These are phyloP conservation scores for Bedellia somnulentella DNA, from an alignment of 2,888 invertebrate genomes.

Conservation along the genomic window DNA sequence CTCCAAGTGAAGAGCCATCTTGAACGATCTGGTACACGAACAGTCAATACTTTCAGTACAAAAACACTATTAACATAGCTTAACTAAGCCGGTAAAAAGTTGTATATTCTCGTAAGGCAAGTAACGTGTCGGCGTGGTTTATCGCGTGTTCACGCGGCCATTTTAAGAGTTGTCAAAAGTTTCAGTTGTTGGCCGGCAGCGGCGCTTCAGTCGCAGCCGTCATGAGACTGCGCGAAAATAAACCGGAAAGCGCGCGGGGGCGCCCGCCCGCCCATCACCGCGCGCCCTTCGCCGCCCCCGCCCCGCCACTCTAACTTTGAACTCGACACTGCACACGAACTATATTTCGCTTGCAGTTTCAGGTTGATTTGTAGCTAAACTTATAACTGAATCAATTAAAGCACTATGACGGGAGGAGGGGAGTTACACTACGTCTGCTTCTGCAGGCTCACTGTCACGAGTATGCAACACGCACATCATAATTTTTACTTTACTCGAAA, in stretches of 20 bases:
- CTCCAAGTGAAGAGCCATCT: slow-evolving; percentile 53
- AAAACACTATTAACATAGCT: slow-evolving; percentile 44
- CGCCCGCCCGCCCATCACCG: not conserved
- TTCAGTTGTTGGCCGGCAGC: slow-evolving; percentile 19
- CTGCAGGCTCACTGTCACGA: too few species aligned
- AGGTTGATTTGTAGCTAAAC: slow-evolving; percentile 51
- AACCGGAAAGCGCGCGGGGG: slow-evolving; percentile 12
- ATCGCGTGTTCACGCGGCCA: slow-evolving; percentile 56
- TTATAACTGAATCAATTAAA: slow-evolving; percentile 43
- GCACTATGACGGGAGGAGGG: slow-evolving; percentile 9
- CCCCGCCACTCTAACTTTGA: slow-evolving; percentile 3
- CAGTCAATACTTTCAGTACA: slow-evolving; percentile 20
- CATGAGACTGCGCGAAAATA: slow-evolving; percentile 50
- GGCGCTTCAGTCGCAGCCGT: slow-evolving; percentile 35
- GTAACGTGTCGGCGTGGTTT: slow-evolving; percentile 35
- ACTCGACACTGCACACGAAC: slow-evolving; percentile 9
- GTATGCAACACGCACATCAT: too few species aligned
- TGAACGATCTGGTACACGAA: slow-evolving; percentile 17
- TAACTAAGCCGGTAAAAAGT: slow-evolving; percentile 30
- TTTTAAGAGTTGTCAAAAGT: slow-evolving; percentile 49
- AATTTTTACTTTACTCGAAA: too few species aligned
- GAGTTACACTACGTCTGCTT: too few species aligned
- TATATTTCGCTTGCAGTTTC: slow-evolving; percentile 14
- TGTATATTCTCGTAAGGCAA: slow-evolving; percentile 41
- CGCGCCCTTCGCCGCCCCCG: too few species aligned